Evolutionary conservation across 2,797 vertebrate species (phyloP).

Genomic region (Neosilurus mollespiculum): DNA sequence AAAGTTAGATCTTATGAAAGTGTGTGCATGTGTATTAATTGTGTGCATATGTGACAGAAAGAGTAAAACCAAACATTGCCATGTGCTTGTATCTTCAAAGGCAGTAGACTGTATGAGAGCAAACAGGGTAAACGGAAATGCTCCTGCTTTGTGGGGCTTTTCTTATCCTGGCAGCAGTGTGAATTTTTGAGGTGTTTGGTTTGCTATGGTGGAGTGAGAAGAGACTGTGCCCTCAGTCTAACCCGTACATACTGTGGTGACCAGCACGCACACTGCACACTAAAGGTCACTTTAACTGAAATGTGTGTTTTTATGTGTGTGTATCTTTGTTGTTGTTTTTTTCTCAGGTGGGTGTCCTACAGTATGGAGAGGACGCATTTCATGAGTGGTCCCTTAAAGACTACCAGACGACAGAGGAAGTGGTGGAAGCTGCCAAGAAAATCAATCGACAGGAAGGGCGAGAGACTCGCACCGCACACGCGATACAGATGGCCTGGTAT

Average conservation of each 20-base stretch:
- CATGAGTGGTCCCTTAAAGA: slow-evolving; percentile 90
- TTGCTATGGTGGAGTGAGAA: slow-evolving; percentile 47
- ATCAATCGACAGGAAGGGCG: slow-evolving; percentile 91
- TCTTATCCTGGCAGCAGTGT: slow-evolving; percentile 62
- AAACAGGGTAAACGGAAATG: slow-evolving; percentile 73
- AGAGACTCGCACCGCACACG: slow-evolving; percentile 87
- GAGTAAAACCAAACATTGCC: background rate
- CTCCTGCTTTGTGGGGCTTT: slow-evolving; percentile 69
- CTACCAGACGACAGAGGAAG: slow-evolving; percentile 81
- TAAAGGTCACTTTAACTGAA: background rate
- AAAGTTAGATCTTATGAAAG: slow-evolving; percentile 17
- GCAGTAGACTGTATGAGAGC: slow-evolving; percentile 64
- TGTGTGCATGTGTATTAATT: slow-evolving; percentile 2
- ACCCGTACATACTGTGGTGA: background rate
- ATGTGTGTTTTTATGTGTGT: slow-evolving; percentile 5
- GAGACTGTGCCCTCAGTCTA: slow-evolving; percentile 50
- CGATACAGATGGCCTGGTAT: slow-evolving; percentile 87
- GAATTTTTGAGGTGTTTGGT: slow-evolving; percentile 60
- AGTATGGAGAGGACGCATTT: slow-evolving; percentile 86
- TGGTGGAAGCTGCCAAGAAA: slow-evolving; percentile 88
- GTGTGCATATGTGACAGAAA: background rate
- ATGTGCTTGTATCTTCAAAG: background rate
- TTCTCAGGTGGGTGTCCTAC: slow-evolving; percentile 86
- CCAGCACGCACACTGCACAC: background rate
- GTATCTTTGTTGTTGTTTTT: slow-evolving; percentile 27